Evolutionary conservation across 2,888 invertebrate species (phyloP).

Genomic region (Parelbella ahira): DNA sequence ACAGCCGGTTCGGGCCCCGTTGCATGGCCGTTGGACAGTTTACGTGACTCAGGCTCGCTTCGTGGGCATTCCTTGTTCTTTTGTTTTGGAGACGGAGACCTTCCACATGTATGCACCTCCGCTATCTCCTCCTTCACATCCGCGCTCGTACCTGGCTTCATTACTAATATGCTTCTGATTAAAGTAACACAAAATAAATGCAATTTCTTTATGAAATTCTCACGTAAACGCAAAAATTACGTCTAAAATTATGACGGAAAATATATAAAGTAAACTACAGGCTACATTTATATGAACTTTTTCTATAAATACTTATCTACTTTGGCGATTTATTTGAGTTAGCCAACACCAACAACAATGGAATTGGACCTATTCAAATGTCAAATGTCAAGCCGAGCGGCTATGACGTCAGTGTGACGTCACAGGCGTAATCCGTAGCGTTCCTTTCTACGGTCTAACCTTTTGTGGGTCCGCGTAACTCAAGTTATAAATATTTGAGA

Average conservation of each 20-base stretch:
- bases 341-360: constrained; percentile 38
- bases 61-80: constrained; percentile 50
- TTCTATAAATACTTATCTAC: constrained; percentile 1
- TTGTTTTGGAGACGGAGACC: constrained; percentile 67
- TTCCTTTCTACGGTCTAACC: constrained; percentile 28
- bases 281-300: constrained; percentile 8
- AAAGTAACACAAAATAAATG: constrained; percentile 11
- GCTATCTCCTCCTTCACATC: constrained; percentile 66
- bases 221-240: constrained; percentile 1
- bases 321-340: constrained; percentile 8
- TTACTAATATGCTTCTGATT: constrained; percentile 29
- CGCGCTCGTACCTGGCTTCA: constrained; percentile 66
- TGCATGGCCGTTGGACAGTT: constrained; percentile 63
- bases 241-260: background rate
- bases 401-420: constrained; percentile 68
- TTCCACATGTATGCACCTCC: constrained; percentile 63
- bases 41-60: constrained; percentile 60
- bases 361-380: constrained; percentile 39
- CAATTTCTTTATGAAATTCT: constrained; percentile 1
- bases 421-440: constrained; percentile 33
- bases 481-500: background rate
- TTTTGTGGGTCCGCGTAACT: constrained; percentile 3
- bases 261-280: background rate
- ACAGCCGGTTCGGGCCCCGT: constrained; percentile 34
- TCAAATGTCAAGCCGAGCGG: constrained; percentile 44